Conservation (phyloP, 2,888 invertebrate species). For the Pristionchus arcanus region DNA sequence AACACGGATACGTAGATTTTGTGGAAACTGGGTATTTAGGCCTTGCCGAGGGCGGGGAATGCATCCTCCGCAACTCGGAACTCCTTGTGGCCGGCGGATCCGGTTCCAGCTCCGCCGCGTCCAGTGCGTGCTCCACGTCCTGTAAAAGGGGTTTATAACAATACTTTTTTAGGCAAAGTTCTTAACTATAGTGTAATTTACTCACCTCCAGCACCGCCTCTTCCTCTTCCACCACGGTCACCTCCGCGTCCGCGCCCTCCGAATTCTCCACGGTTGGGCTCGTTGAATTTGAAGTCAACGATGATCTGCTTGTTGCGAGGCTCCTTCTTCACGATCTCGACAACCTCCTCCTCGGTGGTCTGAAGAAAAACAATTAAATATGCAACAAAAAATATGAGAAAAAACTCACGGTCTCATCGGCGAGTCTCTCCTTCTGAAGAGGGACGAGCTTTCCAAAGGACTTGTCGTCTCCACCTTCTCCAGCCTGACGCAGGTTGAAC, state of each 20-base stretch:
- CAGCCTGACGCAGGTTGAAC: constrained; percentile 76
- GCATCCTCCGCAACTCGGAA: constrained; percentile 71
- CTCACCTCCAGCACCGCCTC: background rate
- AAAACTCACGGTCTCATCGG: constrained; percentile 52
- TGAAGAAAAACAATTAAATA: background rate
- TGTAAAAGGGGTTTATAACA: background rate
- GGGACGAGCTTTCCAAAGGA: constrained; percentile 62
- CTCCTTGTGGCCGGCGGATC: constrained; percentile 50
- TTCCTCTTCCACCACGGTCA: constrained; percentile 59
- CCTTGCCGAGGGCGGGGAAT: constrained; percentile 75
- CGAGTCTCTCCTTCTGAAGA: constrained; percentile 55
- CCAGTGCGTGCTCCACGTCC: constrained; percentile 61
- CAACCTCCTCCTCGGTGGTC: constrained; percentile 60
- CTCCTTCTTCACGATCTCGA: constrained; percentile 71
- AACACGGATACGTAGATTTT: constrained; percentile 28
- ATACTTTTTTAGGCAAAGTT: too few relatives aligned
- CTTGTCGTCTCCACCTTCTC: constrained; percentile 69
- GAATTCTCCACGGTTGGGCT: constrained; percentile 59
- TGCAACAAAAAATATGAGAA: background rate
- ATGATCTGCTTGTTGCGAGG: constrained; percentile 66
- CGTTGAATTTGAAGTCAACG: constrained; percentile 70
- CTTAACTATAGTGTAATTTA: too few relatives aligned
- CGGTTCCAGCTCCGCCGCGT: constrained; percentile 63
- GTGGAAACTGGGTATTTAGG: constrained; percentile 20
- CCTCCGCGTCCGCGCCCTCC: constrained; percentile 67